Evolutionary conservation across 1,140 invertebrate species (phyloP).

Genomic region (Drosophila bifasciata): DNA sequence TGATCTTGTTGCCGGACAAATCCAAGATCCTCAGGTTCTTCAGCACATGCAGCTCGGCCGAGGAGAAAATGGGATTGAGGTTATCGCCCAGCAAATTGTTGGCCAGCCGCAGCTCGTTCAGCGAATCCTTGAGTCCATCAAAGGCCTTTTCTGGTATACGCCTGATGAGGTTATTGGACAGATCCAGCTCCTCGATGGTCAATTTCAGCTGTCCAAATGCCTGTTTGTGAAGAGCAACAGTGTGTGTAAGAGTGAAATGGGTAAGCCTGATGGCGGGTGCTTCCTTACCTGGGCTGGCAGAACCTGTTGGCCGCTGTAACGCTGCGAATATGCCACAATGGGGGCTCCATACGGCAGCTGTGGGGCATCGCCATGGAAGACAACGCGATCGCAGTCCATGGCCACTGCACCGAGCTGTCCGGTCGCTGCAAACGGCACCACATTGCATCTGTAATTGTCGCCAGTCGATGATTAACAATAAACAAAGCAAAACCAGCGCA

Average conservation of each 20-base stretch:
- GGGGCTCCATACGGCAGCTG: slow-evolving; percentile 89
- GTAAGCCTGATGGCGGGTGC: not conserved
- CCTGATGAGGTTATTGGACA: slow-evolving; percentile 92
- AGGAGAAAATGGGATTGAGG: slow-evolving; percentile 95
- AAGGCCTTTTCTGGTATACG: slow-evolving; percentile 91
- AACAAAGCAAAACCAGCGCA: slow-evolving; percentile 42
- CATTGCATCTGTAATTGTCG: slow-evolving; percentile 82
- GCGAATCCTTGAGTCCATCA: slow-evolving; percentile 86
- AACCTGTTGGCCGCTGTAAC: slow-evolving; percentile 90
- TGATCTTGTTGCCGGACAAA: slow-evolving; percentile 91
- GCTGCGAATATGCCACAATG: slow-evolving; percentile 90
- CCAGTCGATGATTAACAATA: slow-evolving; percentile 54
- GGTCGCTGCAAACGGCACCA: slow-evolving; percentile 81
- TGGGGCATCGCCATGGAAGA: slow-evolving; percentile 91
- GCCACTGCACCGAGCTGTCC: slow-evolving; percentile 82
- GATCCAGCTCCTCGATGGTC: slow-evolving; percentile 90
- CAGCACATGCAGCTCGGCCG: slow-evolving; percentile 91
- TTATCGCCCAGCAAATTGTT: slow-evolving; percentile 94
- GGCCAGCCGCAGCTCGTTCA: slow-evolving; percentile 89
- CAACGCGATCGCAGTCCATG: slow-evolving; percentile 92
- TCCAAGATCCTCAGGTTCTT: slow-evolving; percentile 89
- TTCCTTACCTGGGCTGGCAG: slow-evolving; percentile 89
- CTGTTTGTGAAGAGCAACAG: no score
- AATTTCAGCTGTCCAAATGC: slow-evolving; percentile 87
- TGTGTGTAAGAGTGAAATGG: not conserved